phyloP scores from a whole-genome alignment of 1,140 invertebrate genomes.

The Prorops nasuta region DNA sequence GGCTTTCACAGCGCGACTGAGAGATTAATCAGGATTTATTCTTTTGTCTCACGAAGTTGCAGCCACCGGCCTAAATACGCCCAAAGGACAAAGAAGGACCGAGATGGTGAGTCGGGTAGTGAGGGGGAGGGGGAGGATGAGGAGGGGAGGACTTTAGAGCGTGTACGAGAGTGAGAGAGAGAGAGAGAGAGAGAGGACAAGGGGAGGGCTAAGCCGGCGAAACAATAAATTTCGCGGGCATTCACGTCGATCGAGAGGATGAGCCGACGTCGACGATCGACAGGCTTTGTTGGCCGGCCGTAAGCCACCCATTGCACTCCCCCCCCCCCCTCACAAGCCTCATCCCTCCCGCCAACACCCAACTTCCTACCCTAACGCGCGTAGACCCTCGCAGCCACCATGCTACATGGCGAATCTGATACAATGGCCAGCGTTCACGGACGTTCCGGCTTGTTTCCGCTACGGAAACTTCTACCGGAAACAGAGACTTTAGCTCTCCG shows the following conservation, averaged over 20 bases:
- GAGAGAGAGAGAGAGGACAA: conserved; percentile 14
- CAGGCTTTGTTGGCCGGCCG: conserved; percentile 43
- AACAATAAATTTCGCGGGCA: conserved; percentile 53
- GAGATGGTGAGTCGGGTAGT: conserved; percentile 2
- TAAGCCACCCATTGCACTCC: conserved; percentile 29
- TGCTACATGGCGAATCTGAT: conserved; percentile 29
- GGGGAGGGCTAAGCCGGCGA: conserved; percentile 47
- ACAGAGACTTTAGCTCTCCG: conserved; percentile 48
- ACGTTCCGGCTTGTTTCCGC: conserved; percentile 47
- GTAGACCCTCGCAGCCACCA: neutral
- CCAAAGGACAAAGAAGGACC: too few species aligned
- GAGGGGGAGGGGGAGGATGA: conserved; percentile 6
- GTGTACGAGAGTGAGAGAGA: neutral
- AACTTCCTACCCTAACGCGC: conserved; percentile 11
- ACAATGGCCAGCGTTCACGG: conserved; percentile 40
- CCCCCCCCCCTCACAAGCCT: neutral
- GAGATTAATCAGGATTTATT: conserved; percentile 57
- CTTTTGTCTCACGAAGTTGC: conserved; percentile 43
- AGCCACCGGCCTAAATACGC: too few species aligned
- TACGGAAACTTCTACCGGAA: conserved; percentile 46
- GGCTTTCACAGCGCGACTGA: conserved; percentile 41
- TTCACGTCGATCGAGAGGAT: conserved; percentile 45
- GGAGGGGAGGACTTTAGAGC: neutral
- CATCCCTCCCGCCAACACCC: conserved; percentile 13
- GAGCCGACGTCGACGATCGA: conserved; percentile 47